Conservation (phyloP, 2,888 invertebrate genomes). For the Notodonta ziczac region DNA sequence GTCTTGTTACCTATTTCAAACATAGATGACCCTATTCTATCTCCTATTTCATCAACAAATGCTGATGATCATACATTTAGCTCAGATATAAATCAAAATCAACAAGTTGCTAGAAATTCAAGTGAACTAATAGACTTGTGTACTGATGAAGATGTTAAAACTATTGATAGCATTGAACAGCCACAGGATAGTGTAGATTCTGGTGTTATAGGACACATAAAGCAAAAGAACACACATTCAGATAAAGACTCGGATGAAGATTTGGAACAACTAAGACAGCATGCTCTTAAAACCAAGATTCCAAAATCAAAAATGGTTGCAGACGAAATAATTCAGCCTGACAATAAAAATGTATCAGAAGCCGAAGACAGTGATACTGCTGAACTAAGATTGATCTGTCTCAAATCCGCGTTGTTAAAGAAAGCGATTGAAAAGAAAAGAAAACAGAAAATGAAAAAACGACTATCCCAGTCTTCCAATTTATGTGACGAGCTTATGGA, state of each 20-base stretch:
- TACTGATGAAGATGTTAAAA: slow-evolving; percentile 48
- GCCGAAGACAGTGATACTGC: slow-evolving; percentile 86
- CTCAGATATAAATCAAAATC: slow-evolving; percentile 16
- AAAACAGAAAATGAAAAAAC: slow-evolving; percentile 70
- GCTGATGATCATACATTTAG: slow-evolving; percentile 25
- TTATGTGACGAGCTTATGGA: slow-evolving; percentile 58
- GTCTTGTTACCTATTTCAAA: slow-evolving; percentile 7
- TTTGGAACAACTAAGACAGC: slow-evolving; percentile 70
- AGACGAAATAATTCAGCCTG: slow-evolving; percentile 27
- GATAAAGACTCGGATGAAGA: slow-evolving; percentile 76
- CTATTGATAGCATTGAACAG: slow-evolving; percentile 19
- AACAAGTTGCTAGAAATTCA: slow-evolving; percentile 25
- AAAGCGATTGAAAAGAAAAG: slow-evolving; percentile 86
- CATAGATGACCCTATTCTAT: slow-evolving; percentile 21
- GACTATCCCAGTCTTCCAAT: slow-evolving; percentile 63
- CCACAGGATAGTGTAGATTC: slow-evolving; percentile 46
- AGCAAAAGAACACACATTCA: slow-evolving; percentile 24
- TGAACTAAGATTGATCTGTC: slow-evolving; percentile 86
- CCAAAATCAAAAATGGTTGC: slow-evolving; percentile 46
- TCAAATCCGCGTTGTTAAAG: slow-evolving; percentile 88
- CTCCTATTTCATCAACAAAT: slow-evolving; percentile 32
- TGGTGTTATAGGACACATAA: slow-evolving; percentile 19
- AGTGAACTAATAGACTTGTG: slow-evolving; percentile 53
- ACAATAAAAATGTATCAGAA: slow-evolving; percentile 58
- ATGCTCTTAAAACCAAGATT: slow-evolving; percentile 75